Evolutionary conservation across 2,113 vertebrate species (phyloP).

Genomic region (Neotragus moschatus): DNA sequence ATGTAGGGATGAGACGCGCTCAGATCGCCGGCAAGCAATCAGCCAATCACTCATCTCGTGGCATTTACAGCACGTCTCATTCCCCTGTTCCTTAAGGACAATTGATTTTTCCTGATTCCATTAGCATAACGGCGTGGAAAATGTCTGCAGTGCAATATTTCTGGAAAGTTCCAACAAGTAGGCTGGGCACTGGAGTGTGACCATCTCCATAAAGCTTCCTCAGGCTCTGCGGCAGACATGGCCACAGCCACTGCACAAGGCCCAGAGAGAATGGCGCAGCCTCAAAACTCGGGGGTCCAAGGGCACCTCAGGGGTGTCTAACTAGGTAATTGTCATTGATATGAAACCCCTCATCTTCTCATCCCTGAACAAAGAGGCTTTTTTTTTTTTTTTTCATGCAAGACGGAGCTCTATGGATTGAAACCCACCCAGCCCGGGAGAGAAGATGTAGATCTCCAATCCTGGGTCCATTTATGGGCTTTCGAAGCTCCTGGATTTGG

Average conservation of each 20-base stretch:
- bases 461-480: background rate
- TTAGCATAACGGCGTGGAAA: slow-evolving; percentile 92
- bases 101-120: slow-evolving; percentile 94
- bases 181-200: slow-evolving; percentile 85
- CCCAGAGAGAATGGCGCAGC: slow-evolving; percentile 73
- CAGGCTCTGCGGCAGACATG: slow-evolving; percentile 77
- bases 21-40: slow-evolving; percentile 89
- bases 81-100: slow-evolving; percentile 94
- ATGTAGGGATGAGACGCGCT: slow-evolving; percentile 88
- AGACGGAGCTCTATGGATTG: background rate
- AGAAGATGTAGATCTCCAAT: background rate
- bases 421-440: background rate
- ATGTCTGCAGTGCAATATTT: slow-evolving; percentile 91
- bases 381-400: background rate
- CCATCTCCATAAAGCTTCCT: slow-evolving; percentile 85
- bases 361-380: background rate
- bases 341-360: background rate
- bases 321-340: slow-evolving; percentile 1
- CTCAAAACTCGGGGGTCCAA: slow-evolving; percentile 75
- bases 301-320: slow-evolving; percentile 1
- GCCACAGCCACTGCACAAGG: slow-evolving; percentile 63
- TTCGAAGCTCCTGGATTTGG: background rate
- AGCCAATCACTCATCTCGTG: slow-evolving; percentile 92
- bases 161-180: slow-evolving; percentile 90
- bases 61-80: slow-evolving; percentile 95